Evolutionary conservation across 2,888 invertebrate genomes (phyloP).

Genomic region (Protodeltote pygarga): DNA sequence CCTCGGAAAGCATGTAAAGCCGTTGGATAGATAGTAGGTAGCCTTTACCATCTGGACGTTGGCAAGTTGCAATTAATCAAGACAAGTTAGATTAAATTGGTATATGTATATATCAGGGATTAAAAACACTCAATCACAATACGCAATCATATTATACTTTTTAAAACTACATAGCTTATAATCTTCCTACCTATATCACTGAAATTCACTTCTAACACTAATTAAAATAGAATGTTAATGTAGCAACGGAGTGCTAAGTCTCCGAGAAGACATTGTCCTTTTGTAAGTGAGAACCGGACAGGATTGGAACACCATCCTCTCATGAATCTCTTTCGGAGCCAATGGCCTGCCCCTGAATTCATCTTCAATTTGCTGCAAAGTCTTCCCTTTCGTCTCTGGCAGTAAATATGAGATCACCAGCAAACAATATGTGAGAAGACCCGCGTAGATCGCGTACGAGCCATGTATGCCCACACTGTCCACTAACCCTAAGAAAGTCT

Average conservation of each 20-base stretch:
- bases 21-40: too few species aligned
- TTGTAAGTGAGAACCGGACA: slow-evolving; percentile 62
- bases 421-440: slow-evolving; percentile 80
- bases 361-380: slow-evolving; percentile 89
- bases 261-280: slow-evolving; percentile 59
- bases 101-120: too few species aligned
- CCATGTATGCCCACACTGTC: slow-evolving; percentile 81
- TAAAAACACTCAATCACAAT: too few species aligned
- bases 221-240: slow-evolving; percentile 40
- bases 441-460: slow-evolving; percentile 86
- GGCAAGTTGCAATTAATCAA: too few species aligned
- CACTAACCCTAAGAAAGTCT: slow-evolving; percentile 86
- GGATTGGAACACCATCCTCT: slow-evolving; percentile 59
- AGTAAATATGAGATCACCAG: slow-evolving; percentile 84
- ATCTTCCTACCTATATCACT: slow-evolving; percentile 27
- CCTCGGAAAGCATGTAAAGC: too few species aligned
- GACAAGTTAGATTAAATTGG: too few species aligned
- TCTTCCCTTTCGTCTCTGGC: slow-evolving; percentile 89
- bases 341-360: slow-evolving; percentile 73
- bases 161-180: too few species aligned
- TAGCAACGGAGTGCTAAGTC: slow-evolving; percentile 57
- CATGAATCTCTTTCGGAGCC: slow-evolving; percentile 59
- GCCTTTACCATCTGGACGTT: too few species aligned
- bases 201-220: slow-evolving; percentile 8
- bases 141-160: too few species aligned